Conservation (phyloP, 2,113 vertebrate genomes). For the Fulica atra region DNA sequence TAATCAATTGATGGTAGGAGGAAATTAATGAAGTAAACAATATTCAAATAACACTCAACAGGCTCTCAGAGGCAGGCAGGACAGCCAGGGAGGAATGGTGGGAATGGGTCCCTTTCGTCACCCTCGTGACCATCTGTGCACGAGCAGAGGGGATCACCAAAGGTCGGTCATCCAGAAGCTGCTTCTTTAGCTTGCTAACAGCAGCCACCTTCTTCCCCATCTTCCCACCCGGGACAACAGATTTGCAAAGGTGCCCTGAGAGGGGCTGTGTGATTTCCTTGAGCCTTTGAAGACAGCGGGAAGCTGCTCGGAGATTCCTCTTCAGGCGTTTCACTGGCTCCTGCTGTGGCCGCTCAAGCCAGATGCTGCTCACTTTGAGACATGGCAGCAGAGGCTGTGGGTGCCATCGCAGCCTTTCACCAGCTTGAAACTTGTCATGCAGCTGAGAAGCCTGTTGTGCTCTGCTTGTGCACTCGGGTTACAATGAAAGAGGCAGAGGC, state of each 20-base stretch:
- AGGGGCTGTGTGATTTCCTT: fast-evolving
- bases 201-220: neutral
- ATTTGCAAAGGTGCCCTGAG: neutral
- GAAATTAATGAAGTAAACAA: conserved; percentile 58
- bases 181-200: neutral
- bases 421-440: neutral
- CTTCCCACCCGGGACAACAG: neutral
- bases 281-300: fast-evolving
- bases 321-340: neutral
- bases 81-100: neutral
- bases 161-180: neutral
- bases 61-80: neutral
- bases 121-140: neutral
- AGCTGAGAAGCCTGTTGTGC: neutral
- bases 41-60: neutral
- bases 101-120: neutral
- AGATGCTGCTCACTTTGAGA: neutral
- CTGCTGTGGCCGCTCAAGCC: neutral
- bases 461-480: neutral
- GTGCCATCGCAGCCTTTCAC: neutral
- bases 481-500: neutral
- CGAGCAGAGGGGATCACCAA: neutral
- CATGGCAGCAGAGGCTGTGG: neutral
- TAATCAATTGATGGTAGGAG: conserved; percentile 10
- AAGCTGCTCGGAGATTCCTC: neutral